Evolutionary conservation across 2,888 invertebrate genomes (phyloP).

Genomic region (Thecocarcelia acutangulata): DNA sequence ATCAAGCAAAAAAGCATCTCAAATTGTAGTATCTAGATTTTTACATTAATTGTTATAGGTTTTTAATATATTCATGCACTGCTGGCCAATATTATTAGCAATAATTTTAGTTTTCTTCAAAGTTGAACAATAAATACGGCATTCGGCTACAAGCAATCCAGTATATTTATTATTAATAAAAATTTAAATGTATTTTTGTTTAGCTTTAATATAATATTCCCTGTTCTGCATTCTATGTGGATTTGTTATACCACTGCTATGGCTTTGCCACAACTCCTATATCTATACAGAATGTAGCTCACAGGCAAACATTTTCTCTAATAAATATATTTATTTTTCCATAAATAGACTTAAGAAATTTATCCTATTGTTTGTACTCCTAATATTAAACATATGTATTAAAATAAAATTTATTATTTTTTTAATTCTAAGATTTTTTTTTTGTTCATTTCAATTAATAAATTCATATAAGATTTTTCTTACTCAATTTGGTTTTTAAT

Average conservation of each 20-base stretch:
- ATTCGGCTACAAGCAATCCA: conserved; percentile 24
- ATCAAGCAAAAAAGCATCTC: conserved; percentile 76
- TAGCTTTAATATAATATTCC: not conserved
- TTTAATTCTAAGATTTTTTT: conserved; percentile 39
- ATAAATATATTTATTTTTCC: conserved; percentile 17
- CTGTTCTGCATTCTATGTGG: no score
- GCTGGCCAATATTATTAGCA: conserved; percentile 49
- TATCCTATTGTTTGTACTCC: conserved; percentile 26
- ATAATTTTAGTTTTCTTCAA: conserved; percentile 23
- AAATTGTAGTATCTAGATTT: conserved; percentile 78
- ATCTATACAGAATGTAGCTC: not conserved
- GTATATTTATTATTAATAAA: conserved; percentile 30
- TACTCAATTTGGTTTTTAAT: conserved; percentile 38
- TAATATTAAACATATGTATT: no score
- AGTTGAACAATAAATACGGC: conserved; percentile 9
- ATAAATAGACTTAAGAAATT: conserved; percentile 33
- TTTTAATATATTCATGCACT: conserved; percentile 50
- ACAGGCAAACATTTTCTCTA: conserved; percentile 29
- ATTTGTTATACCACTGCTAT: not conserved
- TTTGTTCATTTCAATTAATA: conserved; percentile 17
- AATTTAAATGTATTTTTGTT: conserved; percentile 36
- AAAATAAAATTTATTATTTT: conserved; percentile 7
- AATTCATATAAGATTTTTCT: conserved; percentile 44
- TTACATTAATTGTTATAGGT: conserved; percentile 66
- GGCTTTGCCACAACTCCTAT: not conserved